Percentiles rank a stretch among this genome's conserved stretches.
Evolutionary conservation across 2,113 vertebrate species (phyloP).

Genomic region (Hyperoodon ampullatus): DNA sequence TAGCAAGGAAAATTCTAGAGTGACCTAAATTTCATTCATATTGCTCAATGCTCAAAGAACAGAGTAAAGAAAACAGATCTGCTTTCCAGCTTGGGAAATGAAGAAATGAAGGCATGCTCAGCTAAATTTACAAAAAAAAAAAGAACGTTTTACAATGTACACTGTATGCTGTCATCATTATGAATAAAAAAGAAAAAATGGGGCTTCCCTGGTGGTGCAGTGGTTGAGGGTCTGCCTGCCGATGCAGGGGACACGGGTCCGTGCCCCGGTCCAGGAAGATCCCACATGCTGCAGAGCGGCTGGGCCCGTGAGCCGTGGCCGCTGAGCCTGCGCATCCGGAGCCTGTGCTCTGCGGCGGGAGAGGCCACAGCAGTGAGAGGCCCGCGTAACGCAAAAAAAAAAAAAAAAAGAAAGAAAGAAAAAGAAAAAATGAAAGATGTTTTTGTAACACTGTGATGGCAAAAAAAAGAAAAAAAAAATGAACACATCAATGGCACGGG

Average conservation of each 20-base stretch:
- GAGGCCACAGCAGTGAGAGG: no score
- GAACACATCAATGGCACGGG: neutral
- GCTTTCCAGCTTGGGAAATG: neutral
- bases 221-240: no score
- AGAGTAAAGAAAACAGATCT: neutral
- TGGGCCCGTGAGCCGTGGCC: no score
- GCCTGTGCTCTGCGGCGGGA: no score
- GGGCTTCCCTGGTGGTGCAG: no score
- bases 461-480: neutral
- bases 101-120: neutral
- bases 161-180: neutral
- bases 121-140: neutral
- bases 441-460: neutral
- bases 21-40: slow-evolving; percentile 12
- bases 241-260: no score
- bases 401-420: neutral
- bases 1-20: neutral
- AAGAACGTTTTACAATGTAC: neutral
- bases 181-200: neutral
- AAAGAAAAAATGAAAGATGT: neutral
- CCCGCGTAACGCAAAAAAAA: no score
- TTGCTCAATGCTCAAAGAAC: neutral
- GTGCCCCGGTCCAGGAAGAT: no score
- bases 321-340: no score
- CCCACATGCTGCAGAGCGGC: no score